A percentile compares a stretch with the other conserved stretches of the same genome.
These are phyloP conservation scores for Gopherus evgoodei DNA, from an alignment of 2,113 vertebrate genomes.

Conservation along the genomic window DNA sequence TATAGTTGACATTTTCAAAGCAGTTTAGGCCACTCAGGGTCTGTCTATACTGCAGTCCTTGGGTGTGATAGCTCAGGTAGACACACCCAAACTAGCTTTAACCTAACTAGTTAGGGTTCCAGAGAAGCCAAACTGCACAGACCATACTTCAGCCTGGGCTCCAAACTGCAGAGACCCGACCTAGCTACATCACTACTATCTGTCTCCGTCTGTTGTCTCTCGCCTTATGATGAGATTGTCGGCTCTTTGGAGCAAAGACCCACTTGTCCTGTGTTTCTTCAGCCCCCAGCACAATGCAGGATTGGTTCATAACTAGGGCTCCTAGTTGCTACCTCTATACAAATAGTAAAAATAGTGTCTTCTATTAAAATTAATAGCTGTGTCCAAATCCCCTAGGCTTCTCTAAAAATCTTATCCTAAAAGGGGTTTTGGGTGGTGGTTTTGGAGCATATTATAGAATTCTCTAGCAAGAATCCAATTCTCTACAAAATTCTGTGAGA, in stretches of 20 bases:
- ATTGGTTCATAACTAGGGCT: background rate
- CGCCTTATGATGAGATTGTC: background rate
- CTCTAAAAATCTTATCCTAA: conserved; percentile 20
- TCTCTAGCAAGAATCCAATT: conserved; percentile 42
- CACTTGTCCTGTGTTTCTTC: background rate
- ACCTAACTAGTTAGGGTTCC: background rate
- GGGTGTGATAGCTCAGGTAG: background rate
- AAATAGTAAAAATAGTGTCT: background rate
- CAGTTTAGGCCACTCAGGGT: background rate
- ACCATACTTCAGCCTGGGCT: background rate
- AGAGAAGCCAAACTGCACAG: background rate
- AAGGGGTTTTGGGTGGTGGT: conserved; percentile 44
- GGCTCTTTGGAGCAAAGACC: accelerated
- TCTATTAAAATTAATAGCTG: background rate
- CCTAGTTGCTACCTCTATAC: background rate
- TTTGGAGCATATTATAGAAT: conserved; percentile 40
- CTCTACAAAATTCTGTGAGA: conserved; percentile 43
- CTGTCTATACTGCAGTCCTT: background rate
- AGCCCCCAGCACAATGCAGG: background rate
- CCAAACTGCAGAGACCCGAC: background rate
- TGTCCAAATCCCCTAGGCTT: background rate
- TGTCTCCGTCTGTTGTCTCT: background rate
- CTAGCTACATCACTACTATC: background rate
- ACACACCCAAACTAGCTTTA: background rate
- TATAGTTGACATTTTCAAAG: background rate